Evolutionary conservation across 2,113 vertebrate species (phyloP), one percentile per base, ranked within the genome.

Genomic region (Astatoreochromis straeleni): DNA sequence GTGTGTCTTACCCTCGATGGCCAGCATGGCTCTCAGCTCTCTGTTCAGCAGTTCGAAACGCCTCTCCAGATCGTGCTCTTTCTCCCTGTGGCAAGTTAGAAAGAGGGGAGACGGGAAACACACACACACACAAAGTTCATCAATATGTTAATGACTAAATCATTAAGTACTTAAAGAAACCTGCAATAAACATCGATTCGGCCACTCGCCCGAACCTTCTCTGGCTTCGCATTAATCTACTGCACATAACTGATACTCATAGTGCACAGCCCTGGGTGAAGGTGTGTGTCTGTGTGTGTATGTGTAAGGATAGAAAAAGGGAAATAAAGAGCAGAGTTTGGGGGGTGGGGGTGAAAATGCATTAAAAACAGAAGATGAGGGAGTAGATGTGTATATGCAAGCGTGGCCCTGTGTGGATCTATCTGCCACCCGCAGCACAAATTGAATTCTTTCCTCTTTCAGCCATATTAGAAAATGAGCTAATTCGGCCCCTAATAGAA

Each of bases 131-230:
- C 94, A 98, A 98, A 98, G 98, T 98, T 98, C 98, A 99, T 99
- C 98, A 99, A 99, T 99, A 99, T 98, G 98, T 97, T 99, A 99
- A 99, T 99, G 97, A 98, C 97, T 97, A 98, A 99, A 99, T 99
- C 98, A 99, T 99, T 99, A 99, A 97, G 97, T 97, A 96, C 97
- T 99, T 98, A 97, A 97, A 98, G 97, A 97, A 97, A 97, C 97
- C 98, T 97, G 97, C 97, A 99, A 97, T 96, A 97, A 97, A 96
- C 96, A 99, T 98, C 93, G 98, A 99, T 99, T 98, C 96, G 82
- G 96, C 95, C 91, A 97, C 97, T 98, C 88, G 78, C 89, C 96
- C 90, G 95, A 80, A 97, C 97, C 97, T 98, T 97, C 97, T 92
- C 97, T 95, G 95, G 95, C 96, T 96, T 94, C 95, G 94, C 97